phyloP scores from a whole-genome alignment of 2,113 vertebrate genomes.

The Notothenia coriiceps region DNA sequence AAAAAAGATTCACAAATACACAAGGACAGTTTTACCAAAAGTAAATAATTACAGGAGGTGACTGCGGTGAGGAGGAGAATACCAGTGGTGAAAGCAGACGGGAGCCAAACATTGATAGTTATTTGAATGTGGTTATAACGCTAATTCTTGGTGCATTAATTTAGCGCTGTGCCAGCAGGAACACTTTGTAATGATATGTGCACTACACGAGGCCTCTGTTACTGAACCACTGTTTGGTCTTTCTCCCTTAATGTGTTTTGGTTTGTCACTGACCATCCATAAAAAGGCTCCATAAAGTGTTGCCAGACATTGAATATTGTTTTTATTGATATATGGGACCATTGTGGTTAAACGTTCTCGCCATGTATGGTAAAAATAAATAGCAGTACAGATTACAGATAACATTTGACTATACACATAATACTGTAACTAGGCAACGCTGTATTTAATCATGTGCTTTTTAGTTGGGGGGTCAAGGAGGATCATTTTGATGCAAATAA shows the following conservation, averaged over 20 bases:
- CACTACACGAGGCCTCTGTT: background rate
- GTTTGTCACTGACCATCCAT: background rate
- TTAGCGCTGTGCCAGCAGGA: background rate
- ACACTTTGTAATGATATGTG: background rate
- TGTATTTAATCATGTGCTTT: background rate
- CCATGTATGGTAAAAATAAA: constrained; percentile 1
- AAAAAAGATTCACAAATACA: background rate
- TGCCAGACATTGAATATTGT: constrained; percentile 18
- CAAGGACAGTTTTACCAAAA: background rate
- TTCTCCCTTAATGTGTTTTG: background rate
- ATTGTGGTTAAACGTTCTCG: background rate
- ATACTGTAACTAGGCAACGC: background rate
- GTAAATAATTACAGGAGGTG: background rate
- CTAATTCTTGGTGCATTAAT: background rate
- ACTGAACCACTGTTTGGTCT: background rate
- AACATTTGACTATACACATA: background rate
- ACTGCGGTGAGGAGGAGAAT: background rate
- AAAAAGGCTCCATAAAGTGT: background rate
- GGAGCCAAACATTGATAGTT: background rate
- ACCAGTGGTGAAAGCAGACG: background rate
- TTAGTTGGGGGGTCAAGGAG: too few species aligned
- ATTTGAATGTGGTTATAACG: background rate
- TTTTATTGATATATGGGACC: background rate
- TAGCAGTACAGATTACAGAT: background rate
- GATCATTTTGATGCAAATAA: background rate